A percentile compares a stretch with the other conserved stretches of the same genome.
Conservation (phyloP, 2,113 vertebrate genomes). For the Pseudorectes ferrugineus region DNA sequence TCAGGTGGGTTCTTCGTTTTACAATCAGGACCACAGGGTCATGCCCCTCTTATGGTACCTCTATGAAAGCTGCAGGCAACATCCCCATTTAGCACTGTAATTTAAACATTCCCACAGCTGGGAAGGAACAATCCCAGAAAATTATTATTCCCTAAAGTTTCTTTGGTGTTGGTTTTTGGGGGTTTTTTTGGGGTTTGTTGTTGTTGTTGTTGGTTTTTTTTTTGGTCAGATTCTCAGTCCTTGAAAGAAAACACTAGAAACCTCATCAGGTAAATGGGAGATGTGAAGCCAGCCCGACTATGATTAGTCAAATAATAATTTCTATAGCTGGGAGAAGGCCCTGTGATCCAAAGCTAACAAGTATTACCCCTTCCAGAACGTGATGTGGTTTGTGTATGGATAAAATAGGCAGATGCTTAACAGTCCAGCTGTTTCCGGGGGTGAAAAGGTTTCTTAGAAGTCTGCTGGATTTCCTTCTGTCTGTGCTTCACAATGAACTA, state of each 20-base stretch:
- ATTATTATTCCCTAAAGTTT: not conserved
- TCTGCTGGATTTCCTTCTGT: not conserved
- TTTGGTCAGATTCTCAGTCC: not conserved
- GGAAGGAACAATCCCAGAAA: not conserved
- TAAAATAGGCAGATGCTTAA: not conserved
- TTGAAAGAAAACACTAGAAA: not conserved
- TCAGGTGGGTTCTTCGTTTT: not conserved
- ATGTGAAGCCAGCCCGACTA: not conserved
- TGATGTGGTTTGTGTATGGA: not conserved
- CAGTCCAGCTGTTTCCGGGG: not conserved
- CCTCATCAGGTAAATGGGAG: not conserved
- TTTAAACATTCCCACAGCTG: not conserved
- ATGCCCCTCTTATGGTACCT: not conserved
- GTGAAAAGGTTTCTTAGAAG: not conserved
- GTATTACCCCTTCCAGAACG: not conserved
- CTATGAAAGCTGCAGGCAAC: not conserved
- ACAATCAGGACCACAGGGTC: not conserved
- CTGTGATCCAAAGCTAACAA: not conserved
- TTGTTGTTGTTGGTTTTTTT: too few relatives aligned
- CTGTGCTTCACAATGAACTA: not conserved
- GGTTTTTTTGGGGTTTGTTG: not conserved
- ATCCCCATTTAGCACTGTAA: not conserved
- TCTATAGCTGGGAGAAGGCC: not conserved
- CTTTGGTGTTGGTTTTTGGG: not conserved
- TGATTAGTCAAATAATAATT: not conserved